Percentiles rank a stretch among this genome's conserved stretches.
phyloP scores from a whole-genome alignment of 2,888 invertebrate species.

The Agrochola lychnidis region DNA sequence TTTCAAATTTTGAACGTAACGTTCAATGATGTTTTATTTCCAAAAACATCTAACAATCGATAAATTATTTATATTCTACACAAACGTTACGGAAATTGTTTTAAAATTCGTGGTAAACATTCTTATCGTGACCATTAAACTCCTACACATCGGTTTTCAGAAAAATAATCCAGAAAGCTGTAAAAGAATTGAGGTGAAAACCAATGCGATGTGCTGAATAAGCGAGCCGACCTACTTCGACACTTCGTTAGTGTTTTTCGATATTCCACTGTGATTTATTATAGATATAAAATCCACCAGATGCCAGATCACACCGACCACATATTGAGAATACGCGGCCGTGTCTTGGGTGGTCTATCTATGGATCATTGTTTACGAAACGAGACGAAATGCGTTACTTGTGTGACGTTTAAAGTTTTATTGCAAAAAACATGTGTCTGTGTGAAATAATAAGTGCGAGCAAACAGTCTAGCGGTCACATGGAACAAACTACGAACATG shows the following conservation, averaged over 20 bases:
- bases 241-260: slow-evolving; percentile 81
- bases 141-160: slow-evolving; percentile 60
- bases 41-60: slow-evolving; percentile 3
- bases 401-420: slow-evolving; percentile 66
- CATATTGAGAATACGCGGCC: slow-evolving; percentile 74
- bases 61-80: not conserved
- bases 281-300: slow-evolving; percentile 83
- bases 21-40: not conserved
- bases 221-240: slow-evolving; percentile 81
- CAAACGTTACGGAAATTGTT: slow-evolving; percentile 30
- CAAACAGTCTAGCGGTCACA: slow-evolving; percentile 50
- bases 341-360: slow-evolving; percentile 81
- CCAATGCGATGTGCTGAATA: slow-evolving; percentile 70
- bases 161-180: slow-evolving; percentile 66
- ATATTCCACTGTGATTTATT: slow-evolving; percentile 85
- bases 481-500: slow-evolving; percentile 40
- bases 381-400: slow-evolving; percentile 65
- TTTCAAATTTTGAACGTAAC: not conserved
- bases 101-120: slow-evolving; percentile 35
- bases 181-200: slow-evolving; percentile 74
- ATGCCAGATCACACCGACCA: slow-evolving; percentile 79
- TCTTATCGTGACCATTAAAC: slow-evolving; percentile 57
- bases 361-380: slow-evolving; percentile 75
- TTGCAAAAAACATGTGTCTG: slow-evolving; percentile 66
- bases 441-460: slow-evolving; percentile 49